These are phyloP conservation scores for Hydrotaea diabolus DNA, from an alignment of 2,888 invertebrate species.

Conservation along the genomic window DNA sequence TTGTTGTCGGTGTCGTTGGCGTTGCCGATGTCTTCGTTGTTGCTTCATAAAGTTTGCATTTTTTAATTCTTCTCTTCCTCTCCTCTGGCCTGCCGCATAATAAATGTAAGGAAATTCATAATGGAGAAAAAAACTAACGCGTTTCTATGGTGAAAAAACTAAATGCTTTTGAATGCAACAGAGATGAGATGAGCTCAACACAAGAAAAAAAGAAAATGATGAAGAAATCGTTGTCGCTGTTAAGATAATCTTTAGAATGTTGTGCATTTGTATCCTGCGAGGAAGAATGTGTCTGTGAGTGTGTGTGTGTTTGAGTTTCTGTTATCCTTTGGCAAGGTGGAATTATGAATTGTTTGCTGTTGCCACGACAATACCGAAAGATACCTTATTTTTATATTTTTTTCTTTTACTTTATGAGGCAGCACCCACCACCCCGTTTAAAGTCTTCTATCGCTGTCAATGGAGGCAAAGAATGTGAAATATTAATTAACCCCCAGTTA, in stretches of 20 bases:
- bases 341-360: constrained; percentile 50
- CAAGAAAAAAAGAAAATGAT: constrained; percentile 23
- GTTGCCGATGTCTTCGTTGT: constrained; percentile 42
- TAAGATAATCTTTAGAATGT: constrained; percentile 28
- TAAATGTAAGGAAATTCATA: constrained; percentile 20
- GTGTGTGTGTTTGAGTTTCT: background rate
- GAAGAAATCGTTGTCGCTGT: constrained; percentile 37
- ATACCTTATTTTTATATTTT: constrained; percentile 32
- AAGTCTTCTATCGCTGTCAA: background rate
- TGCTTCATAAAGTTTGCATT: constrained; percentile 31
- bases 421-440: no score
- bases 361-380: constrained; percentile 50
- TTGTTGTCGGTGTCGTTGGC: constrained; percentile 49
- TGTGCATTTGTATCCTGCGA: background rate
- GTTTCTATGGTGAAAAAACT: constrained; percentile 42
- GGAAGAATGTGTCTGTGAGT: background rate
- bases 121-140: constrained; percentile 13
- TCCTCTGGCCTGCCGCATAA: constrained; percentile 4
- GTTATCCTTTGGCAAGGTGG: constrained; percentile 20
- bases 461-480: constrained; percentile 41
- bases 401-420: no score
- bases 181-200: background rate
- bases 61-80: constrained; percentile 61
- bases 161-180: constrained; percentile 9
- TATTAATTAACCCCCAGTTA: constrained; percentile 62